These are phyloP conservation scores for Pristionchus entomophagus DNA, from an alignment of 2,888 invertebrate species.

Conservation along the genomic window DNA sequence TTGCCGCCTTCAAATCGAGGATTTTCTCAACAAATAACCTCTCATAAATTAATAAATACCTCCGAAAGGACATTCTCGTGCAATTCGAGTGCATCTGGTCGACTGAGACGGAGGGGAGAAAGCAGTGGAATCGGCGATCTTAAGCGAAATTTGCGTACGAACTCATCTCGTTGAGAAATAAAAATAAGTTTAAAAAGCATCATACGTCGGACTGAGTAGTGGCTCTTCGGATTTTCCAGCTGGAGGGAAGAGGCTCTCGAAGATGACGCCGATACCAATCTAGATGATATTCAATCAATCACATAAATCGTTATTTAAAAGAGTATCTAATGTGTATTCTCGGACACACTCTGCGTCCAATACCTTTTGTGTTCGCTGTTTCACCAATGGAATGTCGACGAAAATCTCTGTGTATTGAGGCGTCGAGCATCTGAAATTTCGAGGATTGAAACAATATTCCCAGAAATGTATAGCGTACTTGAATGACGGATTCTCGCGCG, in stretches of 20 bases:
- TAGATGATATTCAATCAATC: constrained; percentile 22
- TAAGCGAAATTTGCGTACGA: not conserved
- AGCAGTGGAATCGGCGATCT: constrained; percentile 2
- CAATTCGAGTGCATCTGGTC: not conserved
- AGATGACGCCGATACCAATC: constrained; percentile 64
- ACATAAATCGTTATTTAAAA: not conserved
- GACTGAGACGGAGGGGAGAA: constrained; percentile 3
- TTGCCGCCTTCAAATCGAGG: not conserved
- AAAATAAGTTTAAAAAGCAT: too few species aligned
- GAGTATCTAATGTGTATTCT: too few species aligned
- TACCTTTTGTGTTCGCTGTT: constrained; percentile 35
- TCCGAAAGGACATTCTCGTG: constrained; percentile 8
- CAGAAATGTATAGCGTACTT: not conserved
- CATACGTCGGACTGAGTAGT: constrained; percentile 21
- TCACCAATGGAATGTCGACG: constrained; percentile 14
- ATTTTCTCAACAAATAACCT: not conserved
- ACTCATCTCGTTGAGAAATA: not conserved
- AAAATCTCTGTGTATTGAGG: not conserved
- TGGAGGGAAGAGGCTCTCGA: constrained; percentile 49
- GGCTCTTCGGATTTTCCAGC: not conserved
- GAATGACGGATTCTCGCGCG: not conserved
- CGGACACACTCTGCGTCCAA: too few species aligned
- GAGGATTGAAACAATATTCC: too few species aligned
- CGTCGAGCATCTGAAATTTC: not conserved
- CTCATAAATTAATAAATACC: not conserved